These are phyloP conservation scores for Macaria notata DNA, from an alignment of 2,888 invertebrate species.

Conservation along the genomic window DNA sequence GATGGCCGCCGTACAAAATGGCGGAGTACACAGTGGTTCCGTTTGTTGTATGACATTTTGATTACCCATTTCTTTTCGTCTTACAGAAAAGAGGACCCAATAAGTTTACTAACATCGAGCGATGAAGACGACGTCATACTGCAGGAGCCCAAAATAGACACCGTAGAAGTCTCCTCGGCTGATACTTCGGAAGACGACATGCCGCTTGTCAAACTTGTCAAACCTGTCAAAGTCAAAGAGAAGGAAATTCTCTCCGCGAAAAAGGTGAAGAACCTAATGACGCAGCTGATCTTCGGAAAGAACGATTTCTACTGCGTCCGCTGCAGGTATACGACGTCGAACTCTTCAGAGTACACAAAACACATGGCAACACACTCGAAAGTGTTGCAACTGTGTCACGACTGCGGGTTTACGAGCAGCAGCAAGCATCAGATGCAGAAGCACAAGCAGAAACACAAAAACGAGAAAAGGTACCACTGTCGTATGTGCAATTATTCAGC, in stretches of 20 bases:
- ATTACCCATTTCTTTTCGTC: not conserved
- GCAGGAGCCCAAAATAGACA: constrained; percentile 67
- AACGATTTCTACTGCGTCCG: constrained; percentile 53
- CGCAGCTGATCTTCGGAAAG: constrained; percentile 36
- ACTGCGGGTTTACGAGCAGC: constrained; percentile 56
- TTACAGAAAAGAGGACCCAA: constrained; percentile 55
- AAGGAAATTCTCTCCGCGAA: constrained; percentile 11
- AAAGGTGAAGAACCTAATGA: constrained; percentile 11
- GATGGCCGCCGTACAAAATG: too few relatives aligned
- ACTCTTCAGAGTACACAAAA: constrained; percentile 38
- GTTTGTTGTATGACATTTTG: too few relatives aligned
- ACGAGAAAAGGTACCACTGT: constrained; percentile 53
- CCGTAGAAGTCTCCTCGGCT: constrained; percentile 61
- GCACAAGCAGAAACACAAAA: constrained; percentile 57
- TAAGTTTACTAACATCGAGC: constrained; percentile 67
- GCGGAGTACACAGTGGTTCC: too few relatives aligned
- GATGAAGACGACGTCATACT: constrained; percentile 73
- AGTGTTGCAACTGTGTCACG: constrained; percentile 49
- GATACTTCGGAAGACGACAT: constrained; percentile 69
- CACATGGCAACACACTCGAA: constrained; percentile 21
- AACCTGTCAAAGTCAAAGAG: constrained; percentile 21
- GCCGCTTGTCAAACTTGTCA: constrained; percentile 54
- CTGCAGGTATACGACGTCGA: constrained; percentile 38
- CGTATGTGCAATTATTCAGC: constrained; percentile 60
- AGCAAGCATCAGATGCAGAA: constrained; percentile 47